These are phyloP conservation scores for Siphlonurus alternatus DNA, from an alignment of 2,888 invertebrate genomes.

Conservation along the genomic window DNA sequence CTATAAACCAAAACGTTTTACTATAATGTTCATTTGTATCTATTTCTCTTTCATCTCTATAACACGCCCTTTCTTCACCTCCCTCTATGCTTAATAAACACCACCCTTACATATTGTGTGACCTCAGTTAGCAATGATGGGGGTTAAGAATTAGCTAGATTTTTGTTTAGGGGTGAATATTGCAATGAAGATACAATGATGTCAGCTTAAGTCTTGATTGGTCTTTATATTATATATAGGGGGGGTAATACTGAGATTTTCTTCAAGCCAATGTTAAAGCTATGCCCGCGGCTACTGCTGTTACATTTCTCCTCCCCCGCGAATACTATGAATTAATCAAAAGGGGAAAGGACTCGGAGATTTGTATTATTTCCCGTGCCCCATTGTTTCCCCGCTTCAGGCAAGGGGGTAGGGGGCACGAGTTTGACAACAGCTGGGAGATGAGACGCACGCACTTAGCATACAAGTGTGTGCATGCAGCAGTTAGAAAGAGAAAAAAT, in stretches of 20 bases:
- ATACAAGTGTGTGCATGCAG: too few species aligned
- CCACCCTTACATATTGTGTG: background rate
- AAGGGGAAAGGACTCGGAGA: background rate
- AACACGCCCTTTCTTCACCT: too few species aligned
- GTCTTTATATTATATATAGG: background rate
- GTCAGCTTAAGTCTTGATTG: background rate
- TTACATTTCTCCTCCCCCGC: background rate
- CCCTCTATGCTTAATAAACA: background rate
- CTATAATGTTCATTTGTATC: background rate
- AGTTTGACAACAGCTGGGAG: background rate
- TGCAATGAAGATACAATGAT: background rate
- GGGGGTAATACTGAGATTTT: too few species aligned
- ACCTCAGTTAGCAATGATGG: background rate
- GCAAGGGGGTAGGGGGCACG: background rate
- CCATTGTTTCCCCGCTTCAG: background rate
- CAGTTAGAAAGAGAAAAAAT: background rate
- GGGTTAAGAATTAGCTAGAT: background rate
- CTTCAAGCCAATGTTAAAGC: background rate
- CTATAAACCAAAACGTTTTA: background rate
- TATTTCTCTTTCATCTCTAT: too few species aligned
- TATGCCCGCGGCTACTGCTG: too few species aligned
- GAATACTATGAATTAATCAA: background rate
- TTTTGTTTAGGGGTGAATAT: background rate
- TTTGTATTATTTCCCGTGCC: background rate
- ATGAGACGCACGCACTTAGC: background rate